A percentile compares a stretch with the other conserved stretches of the same genome.
Conservation (phyloP, 2,888 invertebrate species). For the Himalopsyche tibetana region DNA sequence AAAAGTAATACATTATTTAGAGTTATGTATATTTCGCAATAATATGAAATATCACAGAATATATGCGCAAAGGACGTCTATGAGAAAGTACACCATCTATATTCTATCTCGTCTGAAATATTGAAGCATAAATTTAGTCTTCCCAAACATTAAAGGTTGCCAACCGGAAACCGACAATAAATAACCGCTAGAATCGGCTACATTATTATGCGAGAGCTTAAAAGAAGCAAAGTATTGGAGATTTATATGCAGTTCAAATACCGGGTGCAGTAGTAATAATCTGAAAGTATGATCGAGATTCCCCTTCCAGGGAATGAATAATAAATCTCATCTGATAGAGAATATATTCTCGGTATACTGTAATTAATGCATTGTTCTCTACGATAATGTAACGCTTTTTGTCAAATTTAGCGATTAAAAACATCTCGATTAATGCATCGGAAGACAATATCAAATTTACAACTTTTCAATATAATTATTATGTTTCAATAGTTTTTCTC, state of each 20-base stretch:
- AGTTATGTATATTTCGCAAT: not conserved
- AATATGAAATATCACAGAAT: constrained; percentile 45
- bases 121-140: constrained; percentile 60
- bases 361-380: too few relatives aligned
- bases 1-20: not conserved
- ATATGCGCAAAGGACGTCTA: not conserved
- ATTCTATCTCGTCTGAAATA: constrained; percentile 61
- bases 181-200: constrained; percentile 52
- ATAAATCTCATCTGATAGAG: too few relatives aligned
- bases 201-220: constrained; percentile 54
- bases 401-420: too few relatives aligned
- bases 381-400: too few relatives aligned
- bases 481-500: too few relatives aligned
- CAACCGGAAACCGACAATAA: constrained; percentile 60
- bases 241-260: constrained; percentile 40
- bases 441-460: too few relatives aligned
- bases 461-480: too few relatives aligned
- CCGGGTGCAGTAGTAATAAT: not conserved
- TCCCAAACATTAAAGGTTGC: constrained; percentile 61
- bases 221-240: not conserved
- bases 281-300: not conserved
- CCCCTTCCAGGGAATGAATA: too few relatives aligned
- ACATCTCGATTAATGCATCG: too few relatives aligned
- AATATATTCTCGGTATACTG: too few relatives aligned
- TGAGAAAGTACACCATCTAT: constrained; percentile 51